These are phyloP conservation scores for Polyommatus iphigenia DNA, from an alignment of 2,888 invertebrate species.

Conservation along the genomic window DNA sequence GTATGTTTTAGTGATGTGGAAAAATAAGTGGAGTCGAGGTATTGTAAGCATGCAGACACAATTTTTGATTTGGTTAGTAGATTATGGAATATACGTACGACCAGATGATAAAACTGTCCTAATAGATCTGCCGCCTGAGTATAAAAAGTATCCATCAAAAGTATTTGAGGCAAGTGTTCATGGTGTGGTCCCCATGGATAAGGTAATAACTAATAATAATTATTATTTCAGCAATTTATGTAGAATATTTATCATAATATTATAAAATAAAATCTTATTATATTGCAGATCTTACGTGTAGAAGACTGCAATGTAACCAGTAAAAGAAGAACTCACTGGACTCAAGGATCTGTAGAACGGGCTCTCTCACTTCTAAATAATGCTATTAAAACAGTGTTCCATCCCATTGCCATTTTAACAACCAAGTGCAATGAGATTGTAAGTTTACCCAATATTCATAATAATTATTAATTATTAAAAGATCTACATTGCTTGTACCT, in stretches of 20 bases:
- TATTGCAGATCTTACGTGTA: slow-evolving; percentile 41
- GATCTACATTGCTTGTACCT: neutral
- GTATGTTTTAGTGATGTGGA: slow-evolving; percentile 60
- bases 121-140: slow-evolving; percentile 49
- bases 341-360: slow-evolving; percentile 48
- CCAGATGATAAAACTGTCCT: slow-evolving; percentile 50
- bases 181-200: slow-evolving; percentile 57
- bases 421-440: slow-evolving; percentile 58
- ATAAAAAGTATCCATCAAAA: slow-evolving; percentile 54
- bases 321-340: slow-evolving; percentile 48
- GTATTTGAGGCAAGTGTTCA: slow-evolving; percentile 62
- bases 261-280: neutral
- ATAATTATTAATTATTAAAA: too few species aligned
- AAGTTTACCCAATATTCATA: slow-evolving; percentile 39
- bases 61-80: slow-evolving; percentile 58
- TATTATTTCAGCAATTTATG: neutral
- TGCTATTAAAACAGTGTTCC: slow-evolving; percentile 48
- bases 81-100: slow-evolving; percentile 53
- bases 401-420: slow-evolving; percentile 52
- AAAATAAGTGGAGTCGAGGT: slow-evolving; percentile 56
- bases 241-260: neutral
- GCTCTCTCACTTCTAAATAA: slow-evolving; percentile 47
- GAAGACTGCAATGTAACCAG: slow-evolving; percentile 50
- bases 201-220: slow-evolving; percentile 43
- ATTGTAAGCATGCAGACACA: slow-evolving; percentile 52